Conservation (phyloP, 2,888 invertebrate species). For the Eremobia ochroleuca region DNA sequence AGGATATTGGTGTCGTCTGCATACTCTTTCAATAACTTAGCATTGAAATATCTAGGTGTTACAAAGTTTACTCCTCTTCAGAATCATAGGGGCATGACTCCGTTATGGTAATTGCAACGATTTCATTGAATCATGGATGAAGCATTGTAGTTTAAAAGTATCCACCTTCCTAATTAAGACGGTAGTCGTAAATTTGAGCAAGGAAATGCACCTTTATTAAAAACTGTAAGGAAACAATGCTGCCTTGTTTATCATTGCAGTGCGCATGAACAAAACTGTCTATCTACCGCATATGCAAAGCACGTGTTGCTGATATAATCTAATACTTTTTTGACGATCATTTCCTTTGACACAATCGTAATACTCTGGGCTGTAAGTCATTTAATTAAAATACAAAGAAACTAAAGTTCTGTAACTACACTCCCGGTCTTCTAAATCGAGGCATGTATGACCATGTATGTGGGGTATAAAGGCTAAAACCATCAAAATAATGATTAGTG, state of each 20-base stretch:
- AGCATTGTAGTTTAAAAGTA: slow-evolving; percentile 6
- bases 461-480: neutral
- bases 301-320: slow-evolving; percentile 47
- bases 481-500: neutral
- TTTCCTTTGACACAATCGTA: slow-evolving; percentile 26
- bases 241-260: slow-evolving; percentile 26
- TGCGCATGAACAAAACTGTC: slow-evolving; percentile 16
- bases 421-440: neutral
- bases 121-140: neutral
- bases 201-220: slow-evolving; percentile 33
- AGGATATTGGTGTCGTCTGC: neutral
- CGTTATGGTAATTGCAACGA: neutral
- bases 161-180: slow-evolving; percentile 10
- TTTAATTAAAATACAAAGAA: neutral
- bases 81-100: neutral
- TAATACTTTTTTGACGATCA: slow-evolving; percentile 17
- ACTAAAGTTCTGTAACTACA: neutral
- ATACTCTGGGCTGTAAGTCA: neutral
- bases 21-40: neutral
- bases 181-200: slow-evolving; percentile 19
- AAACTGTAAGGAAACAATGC: slow-evolving; percentile 30
- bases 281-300: slow-evolving; percentile 24
- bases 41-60: neutral
- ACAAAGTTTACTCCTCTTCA: neutral
- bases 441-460: neutral